Evolutionary conservation across 2,888 invertebrate species (phyloP).

Genomic region (Prosapia bicincta): DNA sequence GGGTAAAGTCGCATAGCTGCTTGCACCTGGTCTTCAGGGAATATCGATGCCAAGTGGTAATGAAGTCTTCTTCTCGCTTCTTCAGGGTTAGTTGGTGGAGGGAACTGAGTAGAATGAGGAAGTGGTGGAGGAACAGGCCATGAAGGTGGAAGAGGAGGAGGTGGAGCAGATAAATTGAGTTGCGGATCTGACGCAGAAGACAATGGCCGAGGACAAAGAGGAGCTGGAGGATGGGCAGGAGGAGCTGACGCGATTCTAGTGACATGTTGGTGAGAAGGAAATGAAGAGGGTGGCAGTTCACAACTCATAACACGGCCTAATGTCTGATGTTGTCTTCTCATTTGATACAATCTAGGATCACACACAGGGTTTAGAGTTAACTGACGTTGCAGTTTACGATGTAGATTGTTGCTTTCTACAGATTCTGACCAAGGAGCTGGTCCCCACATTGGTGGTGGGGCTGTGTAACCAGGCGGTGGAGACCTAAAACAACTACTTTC

Average conservation of each 20-base stretch:
- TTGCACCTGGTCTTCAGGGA: slow-evolving; percentile 86
- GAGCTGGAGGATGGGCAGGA: slow-evolving; percentile 51
- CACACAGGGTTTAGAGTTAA: slow-evolving; percentile 75
- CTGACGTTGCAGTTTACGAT: slow-evolving; percentile 75
- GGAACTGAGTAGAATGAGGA: slow-evolving; percentile 19
- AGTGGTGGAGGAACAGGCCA: slow-evolving; percentile 43
- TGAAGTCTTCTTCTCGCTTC: slow-evolving; percentile 76
- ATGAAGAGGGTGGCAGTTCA: slow-evolving; percentile 28
- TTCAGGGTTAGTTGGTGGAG: slow-evolving; percentile 46
- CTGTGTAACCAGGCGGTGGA: slow-evolving; percentile 36
- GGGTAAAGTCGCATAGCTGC: slow-evolving; percentile 85
- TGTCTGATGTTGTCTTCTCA: slow-evolving; percentile 42
- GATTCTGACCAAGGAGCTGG: slow-evolving; percentile 43
- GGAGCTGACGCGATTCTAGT: slow-evolving; percentile 73
- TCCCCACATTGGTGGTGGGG: slow-evolving; percentile 38
- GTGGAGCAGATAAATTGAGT: slow-evolving; percentile 53
- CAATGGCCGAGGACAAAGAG: slow-evolving; percentile 5
- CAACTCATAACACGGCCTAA: slow-evolving; percentile 38
- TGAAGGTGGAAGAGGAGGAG: slow-evolving; percentile 47
- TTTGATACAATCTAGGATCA: slow-evolving; percentile 64
- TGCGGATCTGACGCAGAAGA: slow-evolving; percentile 58
- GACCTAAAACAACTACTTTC: slow-evolving; percentile 23
- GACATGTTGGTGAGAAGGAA: slow-evolving; percentile 48
- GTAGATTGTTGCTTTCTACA: slow-evolving; percentile 58
- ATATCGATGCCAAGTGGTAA: slow-evolving; percentile 86